Percentiles rank a stretch among this genome's conserved stretches.
phyloP scores from a whole-genome alignment of 2,888 invertebrate species.

The Torymus texanus region DNA sequence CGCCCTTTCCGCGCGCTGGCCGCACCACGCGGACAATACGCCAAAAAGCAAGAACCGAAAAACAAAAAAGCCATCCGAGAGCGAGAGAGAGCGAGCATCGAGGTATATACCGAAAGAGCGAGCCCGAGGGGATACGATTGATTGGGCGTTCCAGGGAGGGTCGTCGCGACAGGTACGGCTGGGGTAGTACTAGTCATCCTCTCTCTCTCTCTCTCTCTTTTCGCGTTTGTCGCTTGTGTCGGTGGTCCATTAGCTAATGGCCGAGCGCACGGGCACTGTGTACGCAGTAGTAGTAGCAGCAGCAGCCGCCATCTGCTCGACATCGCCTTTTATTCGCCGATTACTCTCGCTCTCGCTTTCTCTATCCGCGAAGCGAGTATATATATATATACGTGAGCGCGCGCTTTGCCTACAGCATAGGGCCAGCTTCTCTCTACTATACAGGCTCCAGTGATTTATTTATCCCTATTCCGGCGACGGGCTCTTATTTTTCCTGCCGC shows the following conservation, averaged over 20 bases:
- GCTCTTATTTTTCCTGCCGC: constrained; percentile 25
- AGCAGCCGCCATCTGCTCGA: constrained; percentile 69
- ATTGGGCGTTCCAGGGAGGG: constrained; percentile 20
- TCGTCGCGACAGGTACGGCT: constrained; percentile 5
- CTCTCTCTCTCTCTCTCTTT: neutral
- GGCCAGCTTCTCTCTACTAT: neutral
- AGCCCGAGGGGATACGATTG: constrained; percentile 16
- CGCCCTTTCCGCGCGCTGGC: no score
- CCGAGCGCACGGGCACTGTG: constrained; percentile 47
- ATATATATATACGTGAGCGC: neutral
- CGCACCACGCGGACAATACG: no score
- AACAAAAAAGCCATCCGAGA: neutral
- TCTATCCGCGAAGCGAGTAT: constrained; percentile 15
- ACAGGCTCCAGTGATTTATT: constrained; percentile 35
- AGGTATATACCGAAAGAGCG: neutral
- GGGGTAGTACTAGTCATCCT: no score
- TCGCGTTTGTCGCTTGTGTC: constrained; percentile 60
- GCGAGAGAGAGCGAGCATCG: neutral
- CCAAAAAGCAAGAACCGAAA: no score
- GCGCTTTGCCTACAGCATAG: constrained; percentile 17
- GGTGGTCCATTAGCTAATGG: constrained; percentile 74
- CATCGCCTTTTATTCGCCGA: constrained; percentile 66
- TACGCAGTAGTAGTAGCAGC: neutral
- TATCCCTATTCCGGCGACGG: constrained; percentile 33
- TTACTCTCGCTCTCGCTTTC: constrained; percentile 59